Conservation (phyloP, 2,797 vertebrate species). For the Arrhamphus sclerolepis region DNA sequence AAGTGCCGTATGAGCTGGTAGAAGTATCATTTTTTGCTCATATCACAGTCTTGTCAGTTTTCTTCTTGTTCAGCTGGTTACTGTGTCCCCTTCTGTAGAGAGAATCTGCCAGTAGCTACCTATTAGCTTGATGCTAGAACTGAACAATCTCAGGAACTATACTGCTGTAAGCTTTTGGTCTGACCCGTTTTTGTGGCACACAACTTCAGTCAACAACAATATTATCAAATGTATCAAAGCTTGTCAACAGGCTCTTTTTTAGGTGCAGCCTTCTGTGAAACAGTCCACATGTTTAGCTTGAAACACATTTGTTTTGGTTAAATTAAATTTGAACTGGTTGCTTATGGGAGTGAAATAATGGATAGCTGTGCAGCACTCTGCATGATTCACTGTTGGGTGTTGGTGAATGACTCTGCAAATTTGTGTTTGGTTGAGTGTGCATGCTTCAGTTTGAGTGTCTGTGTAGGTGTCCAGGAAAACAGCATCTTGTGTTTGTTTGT, state of each 20-base stretch:
- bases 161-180: constrained; percentile 27
- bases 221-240: constrained; percentile 24
- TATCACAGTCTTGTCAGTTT: constrained; percentile 85
- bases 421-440: constrained; percentile 25
- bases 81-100: constrained; percentile 68
- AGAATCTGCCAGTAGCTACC: constrained; percentile 50
- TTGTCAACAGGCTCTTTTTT: constrained; percentile 37
- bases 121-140: constrained; percentile 30
- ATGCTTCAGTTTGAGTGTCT: neutral
- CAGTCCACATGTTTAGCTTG: constrained; percentile 13
- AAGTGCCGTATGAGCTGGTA: constrained; percentile 81
- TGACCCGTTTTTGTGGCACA: constrained; percentile 9
- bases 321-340: constrained; percentile 16
- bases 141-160: constrained; percentile 39
- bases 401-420: constrained; percentile 17
- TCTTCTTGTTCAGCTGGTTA: constrained; percentile 81
- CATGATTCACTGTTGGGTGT: constrained; percentile 10
- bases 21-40: constrained; percentile 70
- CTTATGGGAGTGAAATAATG: constrained; percentile 5
- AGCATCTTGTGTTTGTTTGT: constrained; percentile 20
- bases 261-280: constrained; percentile 28
- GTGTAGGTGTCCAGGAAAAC: constrained; percentile 13
- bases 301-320: constrained; percentile 20
- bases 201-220: constrained; percentile 24
- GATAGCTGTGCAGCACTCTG: constrained; percentile 3